Base-by-base conservation (phyloP, 2,888 invertebrate species). In the Thera obeliscata region DNA sequence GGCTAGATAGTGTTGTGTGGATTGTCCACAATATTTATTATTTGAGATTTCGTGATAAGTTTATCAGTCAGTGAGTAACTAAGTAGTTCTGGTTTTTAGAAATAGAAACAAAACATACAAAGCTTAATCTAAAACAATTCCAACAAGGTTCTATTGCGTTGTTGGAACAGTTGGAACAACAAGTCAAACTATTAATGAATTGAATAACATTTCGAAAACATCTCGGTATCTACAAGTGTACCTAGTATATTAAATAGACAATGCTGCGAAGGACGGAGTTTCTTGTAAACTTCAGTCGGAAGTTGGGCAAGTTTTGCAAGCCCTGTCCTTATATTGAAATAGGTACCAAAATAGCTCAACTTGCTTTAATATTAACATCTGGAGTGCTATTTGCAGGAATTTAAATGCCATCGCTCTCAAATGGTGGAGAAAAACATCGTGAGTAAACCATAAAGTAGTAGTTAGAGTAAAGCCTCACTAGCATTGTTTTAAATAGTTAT, bases 161-260 rank as follows among this genome's bases (percentile, higher is more conserved):
- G 22, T 22, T 22, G 22, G 36, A 2, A 70, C 68, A 68, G 70
- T 72, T 36, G 61, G 78, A 71, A 69, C 70, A 63, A 55, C 60
- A 69, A 78, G 78, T 77, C 74, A 80, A 79, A 77, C 77, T 77
- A 78, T 79, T 81, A 81, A 79, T 80, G 80, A 76, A 78, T 80
- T 80, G 81, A 82, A 77, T 78, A 80, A 77, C 79, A 73, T 75
- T 75, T 75, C 77, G 78, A 81, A 83, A 86, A 83, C 85, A 82
- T 84, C 82, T 83, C 79, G 74, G 80, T 82, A 83, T 83, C 81
- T 81, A 78, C 78, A 78, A 85, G 84, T 85, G 85, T 87, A 86
- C 86, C 86, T 89, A 86, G 86, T 84, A 88, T 87, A 90, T 90
- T 90, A 89, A 90, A 90, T 90, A 90, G 90, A 91, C 90, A 91